Conservation (phyloP, 1,140 invertebrate genomes). For the Saccostrea cuccullata region DNA sequence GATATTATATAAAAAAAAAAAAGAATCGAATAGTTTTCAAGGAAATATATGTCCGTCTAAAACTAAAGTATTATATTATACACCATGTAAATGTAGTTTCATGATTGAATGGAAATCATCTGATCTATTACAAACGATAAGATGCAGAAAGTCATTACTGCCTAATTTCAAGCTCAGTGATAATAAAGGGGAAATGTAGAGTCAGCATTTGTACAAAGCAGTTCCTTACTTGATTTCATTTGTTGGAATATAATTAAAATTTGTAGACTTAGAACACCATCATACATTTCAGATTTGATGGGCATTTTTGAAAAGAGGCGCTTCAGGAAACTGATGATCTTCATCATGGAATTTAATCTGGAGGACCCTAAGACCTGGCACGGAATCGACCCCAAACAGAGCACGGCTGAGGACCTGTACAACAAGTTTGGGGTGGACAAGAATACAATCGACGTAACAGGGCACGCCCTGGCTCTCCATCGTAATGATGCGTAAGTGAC, state of each 20-base stretch:
- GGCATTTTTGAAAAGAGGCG: slow-evolving; percentile 99
- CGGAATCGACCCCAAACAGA: slow-evolving; percentile 91
- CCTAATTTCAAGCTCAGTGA: too few relatives aligned
- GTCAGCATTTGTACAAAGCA: too few relatives aligned
- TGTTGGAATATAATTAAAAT: too few relatives aligned
- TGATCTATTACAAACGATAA: too few relatives aligned
- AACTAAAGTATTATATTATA: background rate
- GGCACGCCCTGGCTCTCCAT: slow-evolving; percentile 97
- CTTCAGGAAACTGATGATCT: slow-evolving; percentile 97
- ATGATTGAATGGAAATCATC: too few relatives aligned
- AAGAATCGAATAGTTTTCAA: too few relatives aligned
- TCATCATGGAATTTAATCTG: slow-evolving; percentile 95
- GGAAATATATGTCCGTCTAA: too few relatives aligned
- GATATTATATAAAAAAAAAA: too few relatives aligned
- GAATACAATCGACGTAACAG: slow-evolving; percentile 99
- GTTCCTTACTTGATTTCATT: too few relatives aligned
- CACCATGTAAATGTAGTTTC: background rate
- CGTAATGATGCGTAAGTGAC: slow-evolving; percentile 81
- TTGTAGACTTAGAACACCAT: background rate
- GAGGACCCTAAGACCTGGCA: slow-evolving; percentile 97
- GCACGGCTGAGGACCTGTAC: slow-evolving; percentile 87
- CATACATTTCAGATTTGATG: slow-evolving; percentile 90
- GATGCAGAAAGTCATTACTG: too few relatives aligned
- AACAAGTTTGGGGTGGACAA: slow-evolving; percentile 97
- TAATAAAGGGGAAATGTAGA: too few relatives aligned